Evolutionary conservation across 2,113 vertebrate species (phyloP).

Genomic region (Athene noctua): DNA sequence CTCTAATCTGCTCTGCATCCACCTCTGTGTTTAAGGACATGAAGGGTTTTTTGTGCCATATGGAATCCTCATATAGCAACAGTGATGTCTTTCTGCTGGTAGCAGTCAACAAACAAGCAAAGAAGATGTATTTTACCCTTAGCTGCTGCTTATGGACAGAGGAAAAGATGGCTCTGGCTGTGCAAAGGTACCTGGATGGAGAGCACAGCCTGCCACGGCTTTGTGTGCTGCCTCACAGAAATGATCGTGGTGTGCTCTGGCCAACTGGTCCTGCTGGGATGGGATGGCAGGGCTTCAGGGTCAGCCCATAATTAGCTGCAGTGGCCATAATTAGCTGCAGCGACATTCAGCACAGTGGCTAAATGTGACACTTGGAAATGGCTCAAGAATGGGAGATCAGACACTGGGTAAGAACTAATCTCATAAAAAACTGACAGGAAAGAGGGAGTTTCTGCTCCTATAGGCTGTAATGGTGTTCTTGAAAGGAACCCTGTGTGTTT

Average conservation of each 20-base stretch:
- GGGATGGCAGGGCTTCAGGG: not conserved
- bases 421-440: not conserved
- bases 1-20: not conserved
- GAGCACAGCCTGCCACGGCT: not conserved
- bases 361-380: not conserved
- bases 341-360: not conserved
- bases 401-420: not conserved
- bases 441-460: not conserved
- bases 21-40: not conserved
- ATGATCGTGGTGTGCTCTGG: not conserved
- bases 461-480: not conserved
- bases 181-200: not conserved
- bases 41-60: not conserved
- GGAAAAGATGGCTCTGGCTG: not conserved
- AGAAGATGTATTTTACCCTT: not conserved
- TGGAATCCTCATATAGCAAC: not conserved
- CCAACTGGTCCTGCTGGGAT: not conserved
- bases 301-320: not conserved
- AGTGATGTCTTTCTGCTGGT: not conserved
- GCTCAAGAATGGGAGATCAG: not conserved
- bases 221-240: not conserved
- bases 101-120: not conserved
- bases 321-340: not conserved
- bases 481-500: accelerated
- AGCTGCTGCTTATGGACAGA: not conserved